Conservation (phyloP, 2,888 invertebrate genomes). For the Drosophila austrosaltans region DNA sequence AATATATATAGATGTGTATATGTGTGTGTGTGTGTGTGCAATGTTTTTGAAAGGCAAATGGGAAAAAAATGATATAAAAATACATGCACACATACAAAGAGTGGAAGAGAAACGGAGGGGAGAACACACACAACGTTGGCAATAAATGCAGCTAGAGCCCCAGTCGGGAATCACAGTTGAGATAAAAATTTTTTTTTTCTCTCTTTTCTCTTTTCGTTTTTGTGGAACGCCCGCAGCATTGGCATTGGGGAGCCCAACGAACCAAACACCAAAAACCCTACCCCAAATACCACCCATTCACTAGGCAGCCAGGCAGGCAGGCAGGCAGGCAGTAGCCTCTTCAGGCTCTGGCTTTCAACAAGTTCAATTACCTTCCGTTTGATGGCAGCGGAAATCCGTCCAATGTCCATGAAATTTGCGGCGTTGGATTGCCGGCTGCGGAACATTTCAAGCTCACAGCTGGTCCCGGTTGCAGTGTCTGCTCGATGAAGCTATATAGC, state of each 20-base stretch:
- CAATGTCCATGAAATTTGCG: conserved; percentile 90
- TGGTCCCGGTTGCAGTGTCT: conserved; percentile 91
- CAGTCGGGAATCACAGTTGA: conserved; percentile 47
- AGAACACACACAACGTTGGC: conserved; percentile 55
- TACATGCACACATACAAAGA: conserved; percentile 1
- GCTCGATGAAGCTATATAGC: conserved; percentile 90
- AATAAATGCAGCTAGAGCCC: conserved; percentile 67
- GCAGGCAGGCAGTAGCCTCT: background rate
- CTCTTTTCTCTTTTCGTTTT: conserved; percentile 35
- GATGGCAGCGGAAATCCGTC: conserved; percentile 90
- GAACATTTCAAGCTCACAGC: conserved; percentile 91
- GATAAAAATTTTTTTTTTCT: conserved; percentile 42
- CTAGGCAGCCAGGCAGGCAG: background rate
- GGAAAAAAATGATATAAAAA: conserved; percentile 41
- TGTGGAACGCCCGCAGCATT: conserved; percentile 61
- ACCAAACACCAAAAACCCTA: conserved; percentile 5
- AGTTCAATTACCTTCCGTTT: conserved; percentile 84
- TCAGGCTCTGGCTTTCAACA: conserved; percentile 63
- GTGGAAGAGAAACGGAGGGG: conserved; percentile 34
- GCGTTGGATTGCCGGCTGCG: conserved; percentile 91
- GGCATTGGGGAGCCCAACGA: conserved; percentile 52
- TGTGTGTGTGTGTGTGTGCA: conserved; percentile 36
- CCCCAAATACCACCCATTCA: conserved; percentile 4
- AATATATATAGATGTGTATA: conserved; percentile 48
- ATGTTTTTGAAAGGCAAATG: conserved; percentile 74